Evolutionary conservation across 1,140 invertebrate species (phyloP), one percentile per base, ranked within the genome.

Genomic region (Solen grandis): DNA sequence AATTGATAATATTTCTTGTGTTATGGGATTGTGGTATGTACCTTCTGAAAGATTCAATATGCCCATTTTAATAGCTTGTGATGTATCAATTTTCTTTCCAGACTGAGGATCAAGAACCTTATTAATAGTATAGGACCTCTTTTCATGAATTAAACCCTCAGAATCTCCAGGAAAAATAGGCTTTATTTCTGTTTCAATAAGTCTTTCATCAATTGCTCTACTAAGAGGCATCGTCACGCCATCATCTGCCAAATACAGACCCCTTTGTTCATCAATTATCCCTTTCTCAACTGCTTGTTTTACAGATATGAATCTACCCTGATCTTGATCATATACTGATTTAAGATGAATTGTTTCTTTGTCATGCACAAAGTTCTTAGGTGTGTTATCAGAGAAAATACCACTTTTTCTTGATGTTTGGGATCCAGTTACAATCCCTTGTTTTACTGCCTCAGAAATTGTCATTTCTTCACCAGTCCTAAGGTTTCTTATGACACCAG

Each of bases 81-180:
- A 94, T 0, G 98, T 85, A 0, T 95, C 95, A 19, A 97, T 92
- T 80, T 95, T 93, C 74, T 96, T 94, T 4, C 96, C 96, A 55
- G 95, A 95, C 87, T 95, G 93, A 25, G 96, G 95, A 93, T 98
- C 97, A n/a, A 95, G 91, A 59, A 99, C 96, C 65, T 94, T 94
- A 84, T 96, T 41, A 96, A 93, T 82, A 95, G 94, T 74, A 93
- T 84, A 95, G 93, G 83, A 95, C 93, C 55, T 97, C 96, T 90
- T 97, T 95, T 85, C 94, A 93, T 80, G 77, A 41, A 80, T 80
- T 1, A 94, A 93, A 93, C 98, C 96, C 79, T 98, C 90, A 72
- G 98, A 94, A 69, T 96, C 96, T 82, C 96, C 93, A 76, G 95
- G 22, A 22, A 73, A 55, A 29, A 38, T 50, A n/a, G 16, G 38